phyloP scores from a whole-genome alignment of 2,888 invertebrate genomes.

The Petrolisthes cinctipes region DNA sequence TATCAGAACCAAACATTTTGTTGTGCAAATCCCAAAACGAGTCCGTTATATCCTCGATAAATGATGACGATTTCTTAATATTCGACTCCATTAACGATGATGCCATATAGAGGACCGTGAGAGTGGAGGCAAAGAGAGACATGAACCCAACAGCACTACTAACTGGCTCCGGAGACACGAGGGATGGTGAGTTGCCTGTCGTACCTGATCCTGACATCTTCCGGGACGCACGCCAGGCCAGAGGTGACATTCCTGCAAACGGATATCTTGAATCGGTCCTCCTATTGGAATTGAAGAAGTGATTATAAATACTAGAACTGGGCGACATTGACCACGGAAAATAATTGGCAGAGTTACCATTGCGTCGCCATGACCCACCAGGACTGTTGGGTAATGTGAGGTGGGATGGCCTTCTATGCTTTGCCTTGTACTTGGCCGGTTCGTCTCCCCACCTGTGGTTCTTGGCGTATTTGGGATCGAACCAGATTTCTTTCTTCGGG shows the following conservation, averaged over 20 bases:
- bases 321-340: background rate
- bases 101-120: constrained; percentile 25
- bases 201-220: background rate
- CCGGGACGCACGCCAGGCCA: background rate
- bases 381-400: background rate
- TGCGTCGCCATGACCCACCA: background rate
- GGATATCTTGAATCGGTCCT: too few species aligned
- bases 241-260: background rate
- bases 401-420: background rate
- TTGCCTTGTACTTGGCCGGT: background rate
- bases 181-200: background rate
- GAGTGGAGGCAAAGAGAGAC: constrained; percentile 22
- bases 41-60: background rate
- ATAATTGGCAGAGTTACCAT: background rate
- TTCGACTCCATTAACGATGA: background rate
- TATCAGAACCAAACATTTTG: background rate
- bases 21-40: background rate
- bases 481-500: background rate
- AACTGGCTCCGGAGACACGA: background rate
- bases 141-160: background rate
- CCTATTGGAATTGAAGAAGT: background rate
- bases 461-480: constrained; percentile 22
- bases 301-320: background rate
- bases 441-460: constrained; percentile 28
- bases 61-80: background rate